These are phyloP conservation scores for Ommatoiulus sabulosus DNA, from an alignment of 2,888 invertebrate genomes.

Conservation along the genomic window DNA sequence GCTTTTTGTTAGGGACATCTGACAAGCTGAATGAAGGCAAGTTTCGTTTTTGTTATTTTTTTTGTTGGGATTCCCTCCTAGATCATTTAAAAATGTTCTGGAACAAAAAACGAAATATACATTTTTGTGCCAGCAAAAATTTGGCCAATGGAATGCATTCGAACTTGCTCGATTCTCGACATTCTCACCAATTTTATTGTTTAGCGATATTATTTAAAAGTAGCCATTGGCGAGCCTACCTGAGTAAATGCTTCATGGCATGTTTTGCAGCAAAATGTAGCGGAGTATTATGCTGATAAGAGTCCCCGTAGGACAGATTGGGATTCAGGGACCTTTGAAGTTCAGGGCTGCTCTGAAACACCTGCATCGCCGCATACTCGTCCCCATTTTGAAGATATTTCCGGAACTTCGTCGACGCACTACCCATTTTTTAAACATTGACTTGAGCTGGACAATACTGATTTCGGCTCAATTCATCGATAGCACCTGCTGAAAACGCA, in stretches of 20 bases:
- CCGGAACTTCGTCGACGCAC: slow-evolving; percentile 77
- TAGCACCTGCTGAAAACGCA: background rate
- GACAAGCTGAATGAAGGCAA: slow-evolving; percentile 75
- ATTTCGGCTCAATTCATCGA: background rate
- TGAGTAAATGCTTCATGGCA: slow-evolving; percentile 75
- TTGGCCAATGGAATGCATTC: too few species aligned
- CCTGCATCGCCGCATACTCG: slow-evolving; percentile 77
- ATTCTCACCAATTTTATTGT: too few species aligned
- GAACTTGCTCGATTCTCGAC: too few species aligned
- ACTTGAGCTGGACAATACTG: background rate
- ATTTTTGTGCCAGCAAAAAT: background rate
- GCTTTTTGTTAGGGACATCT: slow-evolving; percentile 66
- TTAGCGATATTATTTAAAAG: too few species aligned
- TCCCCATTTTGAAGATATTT: slow-evolving; percentile 78
- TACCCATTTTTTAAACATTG: slow-evolving; percentile 72
- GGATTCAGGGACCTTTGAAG: slow-evolving; percentile 76
- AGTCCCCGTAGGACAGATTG: slow-evolving; percentile 76
- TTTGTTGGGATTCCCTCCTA: slow-evolving; percentile 78
- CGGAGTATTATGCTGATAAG: slow-evolving; percentile 76
- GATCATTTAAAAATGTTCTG: slow-evolving; percentile 75
- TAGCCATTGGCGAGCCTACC: slow-evolving; percentile 65
- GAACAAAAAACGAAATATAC: slow-evolving; percentile 52
- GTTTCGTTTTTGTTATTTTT: slow-evolving; percentile 75
- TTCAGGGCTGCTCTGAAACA: slow-evolving; percentile 75
- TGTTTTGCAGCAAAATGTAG: slow-evolving; percentile 77